A percentile compares a stretch with the other conserved stretches of the same genome.
Conservation (phyloP, 2,797 vertebrate species). For the Thamnophis elegans region DNA sequence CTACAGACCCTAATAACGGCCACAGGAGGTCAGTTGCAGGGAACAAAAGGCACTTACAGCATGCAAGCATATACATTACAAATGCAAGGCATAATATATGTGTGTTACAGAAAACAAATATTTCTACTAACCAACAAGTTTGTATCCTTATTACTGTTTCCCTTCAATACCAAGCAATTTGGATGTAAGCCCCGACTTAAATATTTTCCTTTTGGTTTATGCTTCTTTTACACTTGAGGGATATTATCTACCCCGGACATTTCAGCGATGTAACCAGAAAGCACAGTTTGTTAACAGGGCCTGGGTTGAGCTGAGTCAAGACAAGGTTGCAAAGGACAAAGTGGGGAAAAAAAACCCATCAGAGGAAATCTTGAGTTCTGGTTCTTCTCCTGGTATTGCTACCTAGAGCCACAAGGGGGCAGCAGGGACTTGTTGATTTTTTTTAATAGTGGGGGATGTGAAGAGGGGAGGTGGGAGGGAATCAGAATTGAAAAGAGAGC, state of each 20-base stretch:
- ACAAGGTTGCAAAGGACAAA: neutral
- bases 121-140: too few relatives aligned
- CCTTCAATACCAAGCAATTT: neutral
- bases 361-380: too few relatives aligned
- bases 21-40: too few relatives aligned
- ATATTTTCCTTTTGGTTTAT: neutral
- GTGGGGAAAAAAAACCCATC: too few relatives aligned
- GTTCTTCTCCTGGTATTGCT: neutral
- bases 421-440: slow-evolving; percentile 1
- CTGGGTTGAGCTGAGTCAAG: neutral
- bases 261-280: neutral
- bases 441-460: neutral
- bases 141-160: too few relatives aligned
- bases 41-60: too few relatives aligned
- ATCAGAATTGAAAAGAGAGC: neutral
- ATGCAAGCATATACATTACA: too few relatives aligned
- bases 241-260: neutral
- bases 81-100: too few relatives aligned
- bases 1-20: too few relatives aligned
- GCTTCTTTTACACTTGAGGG: neutral
- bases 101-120: too few relatives aligned
- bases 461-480: neutral
- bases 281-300: neutral
- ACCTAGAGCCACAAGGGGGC: slow-evolving; percentile 1
- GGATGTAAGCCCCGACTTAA: neutral